phyloP scores from a whole-genome alignment of 2,888 invertebrate genomes.

The Iphiclides podalirius region DNA sequence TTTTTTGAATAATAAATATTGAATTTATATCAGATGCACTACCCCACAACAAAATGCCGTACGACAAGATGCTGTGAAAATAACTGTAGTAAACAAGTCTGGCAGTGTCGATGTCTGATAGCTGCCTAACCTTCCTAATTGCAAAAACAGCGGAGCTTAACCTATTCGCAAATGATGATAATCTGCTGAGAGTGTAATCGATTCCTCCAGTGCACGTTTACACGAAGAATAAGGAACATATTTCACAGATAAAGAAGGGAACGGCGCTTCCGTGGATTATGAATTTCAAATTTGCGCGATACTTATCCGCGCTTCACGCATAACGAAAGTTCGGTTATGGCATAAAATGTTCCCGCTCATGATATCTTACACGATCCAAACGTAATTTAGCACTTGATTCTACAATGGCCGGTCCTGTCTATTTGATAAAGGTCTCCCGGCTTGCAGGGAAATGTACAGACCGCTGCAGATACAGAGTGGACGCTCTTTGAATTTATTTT shows the following conservation, averaged over 20 bases:
- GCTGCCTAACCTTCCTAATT: no score
- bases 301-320: conserved; percentile 49
- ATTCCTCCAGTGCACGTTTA: background rate
- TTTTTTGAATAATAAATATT: no score
- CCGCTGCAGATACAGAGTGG: conserved; percentile 32
- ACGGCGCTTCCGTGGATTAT: conserved; percentile 40
- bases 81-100: no score
- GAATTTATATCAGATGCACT: no score
- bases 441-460: conserved; percentile 39
- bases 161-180: no score
- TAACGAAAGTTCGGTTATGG: conserved; percentile 36
- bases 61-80: no score
- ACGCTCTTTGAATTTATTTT: conserved; percentile 39
- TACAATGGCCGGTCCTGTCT: conserved; percentile 57
- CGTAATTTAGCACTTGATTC: conserved; percentile 65
- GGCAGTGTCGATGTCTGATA: no score
- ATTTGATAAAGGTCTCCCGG: conserved; percentile 55
- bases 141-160: no score
- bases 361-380: conserved; percentile 60
- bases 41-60: no score
- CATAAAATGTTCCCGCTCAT: conserved; percentile 51
- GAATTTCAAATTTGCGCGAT: conserved; percentile 61
- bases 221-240: background rate
- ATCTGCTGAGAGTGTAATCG: background rate
- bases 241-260: background rate